Evolutionary conservation across 92 coral and sea anemone genomes (phyloP).

Genomic region (Desmophyllum pertusum): DNA sequence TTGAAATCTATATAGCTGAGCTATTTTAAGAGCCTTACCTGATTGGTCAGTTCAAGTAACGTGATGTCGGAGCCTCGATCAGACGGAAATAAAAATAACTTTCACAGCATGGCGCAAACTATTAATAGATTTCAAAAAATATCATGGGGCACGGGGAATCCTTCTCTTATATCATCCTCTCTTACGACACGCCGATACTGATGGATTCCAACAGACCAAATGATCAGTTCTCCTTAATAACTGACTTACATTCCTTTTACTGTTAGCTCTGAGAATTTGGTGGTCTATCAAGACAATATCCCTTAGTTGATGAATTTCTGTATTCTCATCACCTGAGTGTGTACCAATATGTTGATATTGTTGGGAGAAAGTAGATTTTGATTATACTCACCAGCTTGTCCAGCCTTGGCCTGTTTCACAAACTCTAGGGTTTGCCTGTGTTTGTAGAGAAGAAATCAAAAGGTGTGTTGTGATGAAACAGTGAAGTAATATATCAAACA

Average conservation of each 20-base stretch:
- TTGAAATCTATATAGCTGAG: no score
- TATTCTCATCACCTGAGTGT: background rate
- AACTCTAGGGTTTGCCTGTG: constrained; percentile 29
- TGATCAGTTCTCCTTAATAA: background rate
- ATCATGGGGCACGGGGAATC: no score
- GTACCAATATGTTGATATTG: background rate
- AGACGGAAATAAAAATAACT: no score
- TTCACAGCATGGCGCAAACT: no score
- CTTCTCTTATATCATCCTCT: no score
- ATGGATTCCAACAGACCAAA: no score
- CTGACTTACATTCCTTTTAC: background rate
- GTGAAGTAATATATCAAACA: no score
- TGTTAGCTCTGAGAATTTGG: background rate
- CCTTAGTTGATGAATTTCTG: background rate
- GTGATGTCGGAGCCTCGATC: no score
- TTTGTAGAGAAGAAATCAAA: background rate
- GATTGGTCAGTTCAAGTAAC: no score
- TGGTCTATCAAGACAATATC: background rate
- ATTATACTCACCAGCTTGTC: constrained; percentile 17
- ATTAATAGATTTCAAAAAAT: no score
- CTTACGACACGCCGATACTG: no score
- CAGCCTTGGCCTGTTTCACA: background rate
- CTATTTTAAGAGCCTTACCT: no score
- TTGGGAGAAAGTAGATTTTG: background rate
- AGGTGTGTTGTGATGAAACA: background rate